These are phyloP conservation scores for Hippopotamyrus pictus DNA, from an alignment of 2,797 vertebrate genomes.

Conservation along the genomic window DNA sequence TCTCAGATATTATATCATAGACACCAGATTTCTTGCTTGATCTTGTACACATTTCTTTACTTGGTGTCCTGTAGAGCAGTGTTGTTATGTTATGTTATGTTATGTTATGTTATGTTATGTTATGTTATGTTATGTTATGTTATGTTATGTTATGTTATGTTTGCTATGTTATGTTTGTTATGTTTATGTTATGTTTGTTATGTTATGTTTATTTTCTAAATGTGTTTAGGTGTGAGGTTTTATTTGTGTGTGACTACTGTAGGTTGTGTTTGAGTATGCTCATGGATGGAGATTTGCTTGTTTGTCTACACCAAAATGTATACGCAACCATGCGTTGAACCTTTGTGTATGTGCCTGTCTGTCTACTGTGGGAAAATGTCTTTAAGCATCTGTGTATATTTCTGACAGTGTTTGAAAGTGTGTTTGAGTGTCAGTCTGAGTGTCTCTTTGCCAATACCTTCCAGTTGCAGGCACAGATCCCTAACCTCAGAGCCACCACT, in stretches of 20 bases:
- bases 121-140: too few species aligned
- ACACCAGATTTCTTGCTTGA: not conserved
- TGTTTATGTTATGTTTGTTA: not conserved
- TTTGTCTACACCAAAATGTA: not conserved
- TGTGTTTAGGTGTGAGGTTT: not conserved
- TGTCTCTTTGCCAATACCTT: not conserved
- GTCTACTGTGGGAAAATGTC: not conserved
- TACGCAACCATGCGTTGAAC: not conserved
- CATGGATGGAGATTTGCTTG: not conserved
- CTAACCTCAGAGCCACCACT: too few species aligned
- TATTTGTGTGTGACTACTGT: not conserved
- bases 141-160: too few species aligned
- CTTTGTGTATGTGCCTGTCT: not conserved
- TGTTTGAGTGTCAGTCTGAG: not conserved
- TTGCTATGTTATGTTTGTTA: not conserved
- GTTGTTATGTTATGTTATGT: not conserved
- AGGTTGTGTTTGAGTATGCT: not conserved
- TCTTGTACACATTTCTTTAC: not conserved
- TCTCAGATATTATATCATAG: not conserved
- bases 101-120: too few species aligned
- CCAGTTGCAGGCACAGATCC: too few species aligned
- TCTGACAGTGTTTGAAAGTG: not conserved
- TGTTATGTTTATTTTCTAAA: not conserved
- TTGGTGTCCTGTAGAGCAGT: not conserved
- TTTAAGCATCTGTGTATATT: not conserved